Conservation (phyloP, 2,888 invertebrate genomes). For the Drosophila birchii region DNA sequence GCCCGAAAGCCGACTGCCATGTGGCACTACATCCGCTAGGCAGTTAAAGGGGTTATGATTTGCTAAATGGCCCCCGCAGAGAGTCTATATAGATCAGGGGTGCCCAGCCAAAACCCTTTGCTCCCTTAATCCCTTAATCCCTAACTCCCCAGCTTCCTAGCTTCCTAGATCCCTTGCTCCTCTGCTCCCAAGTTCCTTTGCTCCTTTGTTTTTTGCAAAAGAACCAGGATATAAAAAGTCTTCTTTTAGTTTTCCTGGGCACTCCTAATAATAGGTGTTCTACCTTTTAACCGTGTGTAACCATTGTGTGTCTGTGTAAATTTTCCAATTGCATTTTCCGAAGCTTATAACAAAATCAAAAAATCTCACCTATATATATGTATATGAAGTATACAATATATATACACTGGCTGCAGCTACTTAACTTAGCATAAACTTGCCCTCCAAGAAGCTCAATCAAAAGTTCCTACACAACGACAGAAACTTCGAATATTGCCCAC, state of each 20-base stretch:
- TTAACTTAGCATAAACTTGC: slow-evolving; percentile 13
- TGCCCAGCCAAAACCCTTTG: not conserved
- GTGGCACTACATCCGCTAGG: slow-evolving; percentile 94
- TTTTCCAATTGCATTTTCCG: slow-evolving; percentile 36
- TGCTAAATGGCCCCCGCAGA: slow-evolving; percentile 4
- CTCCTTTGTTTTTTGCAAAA: not conserved
- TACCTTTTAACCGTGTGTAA: slow-evolving; percentile 11
- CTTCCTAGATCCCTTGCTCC: not conserved
- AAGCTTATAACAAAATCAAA: slow-evolving; percentile 26
- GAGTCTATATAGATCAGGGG: slow-evolving; percentile 11
- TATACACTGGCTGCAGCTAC: slow-evolving; percentile 19
- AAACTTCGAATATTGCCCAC: slow-evolving; percentile 21
- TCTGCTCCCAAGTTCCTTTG: not conserved
- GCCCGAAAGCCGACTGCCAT: slow-evolving; percentile 94
- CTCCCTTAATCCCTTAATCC: too few relatives aligned
- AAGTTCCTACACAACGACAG: slow-evolving; percentile 45
- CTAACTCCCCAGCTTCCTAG: not conserved
- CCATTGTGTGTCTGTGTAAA: slow-evolving; percentile 32
- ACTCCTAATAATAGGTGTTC: slow-evolving; percentile 21
- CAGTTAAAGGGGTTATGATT: slow-evolving; percentile 11
- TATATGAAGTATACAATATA: slow-evolving; percentile 18
- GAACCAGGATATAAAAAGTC: not conserved
- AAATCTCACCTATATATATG: slow-evolving; percentile 27
- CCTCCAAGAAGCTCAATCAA: slow-evolving; percentile 51
- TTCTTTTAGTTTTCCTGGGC: slow-evolving; percentile 8